phyloP scores from a whole-genome alignment of 2,113 vertebrate species.

The Atrichornis clamosus region DNA sequence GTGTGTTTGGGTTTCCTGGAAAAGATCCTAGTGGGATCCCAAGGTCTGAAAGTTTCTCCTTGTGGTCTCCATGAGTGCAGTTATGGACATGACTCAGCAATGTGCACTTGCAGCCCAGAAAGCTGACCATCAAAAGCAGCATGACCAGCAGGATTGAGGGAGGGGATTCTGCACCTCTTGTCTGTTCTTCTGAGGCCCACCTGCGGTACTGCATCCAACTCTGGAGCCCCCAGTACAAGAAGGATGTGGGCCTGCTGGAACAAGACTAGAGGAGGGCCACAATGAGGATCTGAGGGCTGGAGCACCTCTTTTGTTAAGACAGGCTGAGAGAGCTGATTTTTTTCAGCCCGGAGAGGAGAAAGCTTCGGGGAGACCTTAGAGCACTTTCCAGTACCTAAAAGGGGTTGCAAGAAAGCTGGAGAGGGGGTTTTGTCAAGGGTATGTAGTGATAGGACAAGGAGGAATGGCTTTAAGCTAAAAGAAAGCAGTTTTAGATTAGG shows the following conservation, averaged over 20 bases:
- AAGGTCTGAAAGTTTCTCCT: not conserved
- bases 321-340: not conserved
- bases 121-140: rapidly evolving
- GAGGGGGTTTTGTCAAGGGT: not conserved
- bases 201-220: not conserved
- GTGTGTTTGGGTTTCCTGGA: not conserved
- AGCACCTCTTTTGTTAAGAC: not conserved
- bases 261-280: too few species aligned
- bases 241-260: not conserved
- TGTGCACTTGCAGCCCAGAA: not conserved
- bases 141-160: not conserved
- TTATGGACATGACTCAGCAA: not conserved
- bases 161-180: not conserved
- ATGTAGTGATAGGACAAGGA: not conserved
- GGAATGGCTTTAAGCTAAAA: not conserved
- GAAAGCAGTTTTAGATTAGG: not conserved
- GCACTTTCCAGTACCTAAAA: not conserved
- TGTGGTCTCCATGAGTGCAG: not conserved
- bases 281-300: not conserved
- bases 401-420: not conserved
- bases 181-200: not conserved
- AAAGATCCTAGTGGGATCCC: not conserved
- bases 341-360: not conserved
- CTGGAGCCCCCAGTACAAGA: not conserved
- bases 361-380: not conserved